phyloP scores from a whole-genome alignment of 2,797 vertebrate species.

The Odontamblyopus rebecca region DNA sequence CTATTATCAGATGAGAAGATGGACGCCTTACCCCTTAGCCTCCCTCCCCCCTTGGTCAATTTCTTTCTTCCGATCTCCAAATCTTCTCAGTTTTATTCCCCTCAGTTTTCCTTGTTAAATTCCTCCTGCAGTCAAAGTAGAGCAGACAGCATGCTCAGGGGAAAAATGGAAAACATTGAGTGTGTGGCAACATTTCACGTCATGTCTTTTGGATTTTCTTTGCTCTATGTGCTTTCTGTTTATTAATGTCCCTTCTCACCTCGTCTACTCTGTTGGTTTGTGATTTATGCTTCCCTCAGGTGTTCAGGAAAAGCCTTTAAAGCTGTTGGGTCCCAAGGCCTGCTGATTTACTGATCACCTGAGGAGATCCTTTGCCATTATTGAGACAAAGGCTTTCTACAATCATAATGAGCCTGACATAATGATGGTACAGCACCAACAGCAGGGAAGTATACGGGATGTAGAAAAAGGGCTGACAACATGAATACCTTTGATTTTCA shows the following conservation, averaged over 20 bases:
- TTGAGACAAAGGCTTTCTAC: slow-evolving; percentile 19
- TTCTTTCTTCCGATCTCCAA: slow-evolving; percentile 30
- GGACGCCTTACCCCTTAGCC: background rate
- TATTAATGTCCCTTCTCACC: slow-evolving; percentile 7
- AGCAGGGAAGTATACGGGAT: background rate
- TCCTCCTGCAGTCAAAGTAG: slow-evolving; percentile 44
- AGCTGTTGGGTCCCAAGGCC: slow-evolving; percentile 34
- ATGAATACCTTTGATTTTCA: background rate
- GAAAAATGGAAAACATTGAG: slow-evolving; percentile 42
- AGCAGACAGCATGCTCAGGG: slow-evolving; percentile 35
- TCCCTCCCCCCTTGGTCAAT: slow-evolving; percentile 24
- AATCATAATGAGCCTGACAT: slow-evolving; percentile 7
- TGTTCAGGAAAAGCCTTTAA: slow-evolving; percentile 40
- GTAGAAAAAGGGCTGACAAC: background rate
- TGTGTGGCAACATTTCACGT: slow-evolving; percentile 41
- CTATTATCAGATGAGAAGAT: too few relatives aligned
- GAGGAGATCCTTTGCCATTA: slow-evolving; percentile 30
- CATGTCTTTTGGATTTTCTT: slow-evolving; percentile 32
- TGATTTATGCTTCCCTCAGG: slow-evolving; percentile 50
- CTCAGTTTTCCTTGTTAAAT: slow-evolving; percentile 39
- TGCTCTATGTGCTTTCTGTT: slow-evolving; percentile 20
- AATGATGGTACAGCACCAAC: background rate
- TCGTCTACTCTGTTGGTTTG: slow-evolving; percentile 31
- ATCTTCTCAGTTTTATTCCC: slow-evolving; percentile 46
- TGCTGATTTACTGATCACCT: slow-evolving; percentile 49